These are phyloP conservation scores for Sebastes nivosus DNA, from an alignment of 2,797 vertebrate genomes.

Conservation along the genomic window DNA sequence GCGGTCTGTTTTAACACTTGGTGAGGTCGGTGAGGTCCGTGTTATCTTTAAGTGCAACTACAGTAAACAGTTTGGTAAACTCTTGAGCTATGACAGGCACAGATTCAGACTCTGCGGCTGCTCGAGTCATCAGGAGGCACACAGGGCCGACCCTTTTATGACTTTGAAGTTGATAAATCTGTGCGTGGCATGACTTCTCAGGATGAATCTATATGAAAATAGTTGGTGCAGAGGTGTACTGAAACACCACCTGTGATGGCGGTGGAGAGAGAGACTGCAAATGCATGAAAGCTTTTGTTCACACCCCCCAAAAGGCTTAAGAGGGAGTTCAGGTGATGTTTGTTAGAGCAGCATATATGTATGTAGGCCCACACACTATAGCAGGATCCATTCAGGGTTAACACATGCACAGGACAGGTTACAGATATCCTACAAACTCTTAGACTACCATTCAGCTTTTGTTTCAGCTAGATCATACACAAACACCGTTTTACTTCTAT, in stretches of 20 bases:
- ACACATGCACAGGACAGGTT: slow-evolving; percentile 79
- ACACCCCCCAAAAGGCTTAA: slow-evolving; percentile 38
- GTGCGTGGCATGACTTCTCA: slow-evolving; percentile 60
- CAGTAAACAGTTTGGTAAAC: slow-evolving; percentile 77
- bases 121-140: slow-evolving; percentile 47
- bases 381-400: slow-evolving; percentile 63
- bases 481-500: slow-evolving; percentile 63
- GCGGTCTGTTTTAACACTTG: slow-evolving; percentile 60
- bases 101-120: slow-evolving; percentile 61
- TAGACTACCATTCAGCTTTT: slow-evolving; percentile 59
- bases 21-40: slow-evolving; percentile 75
- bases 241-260: slow-evolving; percentile 19
- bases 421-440: slow-evolving; percentile 60
- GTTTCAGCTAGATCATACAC: slow-evolving; percentile 60
- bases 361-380: slow-evolving; percentile 69
- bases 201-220: slow-evolving; percentile 40
- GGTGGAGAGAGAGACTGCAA: slow-evolving; percentile 38
- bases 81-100: slow-evolving; percentile 74
- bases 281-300: slow-evolving; percentile 60
- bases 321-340: slow-evolving; percentile 55
- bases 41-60: slow-evolving; percentile 75
- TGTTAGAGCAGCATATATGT: slow-evolving; percentile 77
- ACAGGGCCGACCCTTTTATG: slow-evolving; percentile 3
- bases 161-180: slow-evolving; percentile 52
- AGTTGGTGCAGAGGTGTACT: slow-evolving; percentile 51